Conservation (phyloP, 2,797 vertebrate species). For the Cirrhinus molitorella region DNA sequence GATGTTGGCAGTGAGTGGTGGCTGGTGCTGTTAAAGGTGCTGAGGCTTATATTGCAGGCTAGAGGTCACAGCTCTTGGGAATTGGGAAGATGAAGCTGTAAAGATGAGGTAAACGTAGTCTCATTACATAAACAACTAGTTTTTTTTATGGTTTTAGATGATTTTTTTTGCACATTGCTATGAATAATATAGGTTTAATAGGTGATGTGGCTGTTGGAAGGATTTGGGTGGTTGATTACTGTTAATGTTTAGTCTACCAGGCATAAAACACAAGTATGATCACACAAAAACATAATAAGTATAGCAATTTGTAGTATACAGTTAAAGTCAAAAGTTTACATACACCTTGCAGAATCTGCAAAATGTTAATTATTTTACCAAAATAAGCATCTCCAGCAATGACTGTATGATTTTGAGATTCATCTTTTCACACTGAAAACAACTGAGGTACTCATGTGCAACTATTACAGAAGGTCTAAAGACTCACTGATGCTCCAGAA, state of each 20-base stretch:
- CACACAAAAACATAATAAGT: not conserved
- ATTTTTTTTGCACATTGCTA: not conserved
- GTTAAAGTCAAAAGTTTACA: no score
- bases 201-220: not conserved
- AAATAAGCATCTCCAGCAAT: no score
- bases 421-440: no score
- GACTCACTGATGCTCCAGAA: no score
- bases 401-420: no score
- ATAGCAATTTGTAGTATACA: no score
- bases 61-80: conserved; percentile 4
- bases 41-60: conserved; percentile 2
- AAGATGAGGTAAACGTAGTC: not conserved
- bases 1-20: conserved; percentile 13
- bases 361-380: no score
- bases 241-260: not conserved
- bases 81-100: not conserved
- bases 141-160: not conserved
- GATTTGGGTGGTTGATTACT: not conserved
- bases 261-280: not conserved
- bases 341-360: no score
- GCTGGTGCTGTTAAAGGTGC: not conserved
- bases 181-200: not conserved
- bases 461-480: no score
- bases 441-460: no score
- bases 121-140: conserved; percentile 4